Percentiles rank a stretch among this genome's conserved stretches.
phyloP scores from a whole-genome alignment of 2,888 invertebrate species.

The Leptopterna dolabrata region DNA sequence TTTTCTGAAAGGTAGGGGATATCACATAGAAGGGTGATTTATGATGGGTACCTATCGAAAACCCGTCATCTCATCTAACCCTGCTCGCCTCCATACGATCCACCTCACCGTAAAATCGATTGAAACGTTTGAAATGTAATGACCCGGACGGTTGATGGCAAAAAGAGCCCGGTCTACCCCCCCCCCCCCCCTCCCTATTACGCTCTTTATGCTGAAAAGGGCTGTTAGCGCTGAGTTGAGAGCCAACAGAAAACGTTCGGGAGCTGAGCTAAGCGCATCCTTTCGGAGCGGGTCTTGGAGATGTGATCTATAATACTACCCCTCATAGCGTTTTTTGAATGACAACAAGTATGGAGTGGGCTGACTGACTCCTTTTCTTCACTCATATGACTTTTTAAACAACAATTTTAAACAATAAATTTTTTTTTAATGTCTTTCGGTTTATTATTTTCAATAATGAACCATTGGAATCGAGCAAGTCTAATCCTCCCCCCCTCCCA shows the following conservation, averaged over 20 bases:
- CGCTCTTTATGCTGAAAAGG: not conserved
- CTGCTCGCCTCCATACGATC: not conserved
- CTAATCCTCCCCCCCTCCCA: too few relatives aligned
- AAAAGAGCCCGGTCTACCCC: not conserved
- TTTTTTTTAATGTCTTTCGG: too few relatives aligned
- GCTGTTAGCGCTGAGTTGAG: not conserved
- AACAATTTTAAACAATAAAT: too few relatives aligned
- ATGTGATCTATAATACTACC: not conserved
- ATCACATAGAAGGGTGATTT: not conserved
- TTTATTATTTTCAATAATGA: too few relatives aligned
- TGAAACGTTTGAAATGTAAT: constrained; percentile 8
- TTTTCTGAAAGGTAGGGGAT: not conserved
- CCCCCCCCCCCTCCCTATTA: not conserved
- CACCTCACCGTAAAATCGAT: not conserved
- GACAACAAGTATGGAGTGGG: too few relatives aligned
- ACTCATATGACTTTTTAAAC: too few relatives aligned
- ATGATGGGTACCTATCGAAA: not conserved
- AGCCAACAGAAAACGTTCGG: not conserved
- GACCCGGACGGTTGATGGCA: not conserved
- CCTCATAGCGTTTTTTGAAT: not conserved
- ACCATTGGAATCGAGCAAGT: too few relatives aligned
- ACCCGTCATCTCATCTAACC: not conserved
- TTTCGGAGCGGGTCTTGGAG: not conserved
- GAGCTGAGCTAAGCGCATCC: not conserved
- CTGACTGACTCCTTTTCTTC: too few relatives aligned